A percentile compares a stretch with the other conserved stretches of the same genome.
phyloP scores from a whole-genome alignment of 2,113 vertebrate species.

The Halichoeres trimaculatus region DNA sequence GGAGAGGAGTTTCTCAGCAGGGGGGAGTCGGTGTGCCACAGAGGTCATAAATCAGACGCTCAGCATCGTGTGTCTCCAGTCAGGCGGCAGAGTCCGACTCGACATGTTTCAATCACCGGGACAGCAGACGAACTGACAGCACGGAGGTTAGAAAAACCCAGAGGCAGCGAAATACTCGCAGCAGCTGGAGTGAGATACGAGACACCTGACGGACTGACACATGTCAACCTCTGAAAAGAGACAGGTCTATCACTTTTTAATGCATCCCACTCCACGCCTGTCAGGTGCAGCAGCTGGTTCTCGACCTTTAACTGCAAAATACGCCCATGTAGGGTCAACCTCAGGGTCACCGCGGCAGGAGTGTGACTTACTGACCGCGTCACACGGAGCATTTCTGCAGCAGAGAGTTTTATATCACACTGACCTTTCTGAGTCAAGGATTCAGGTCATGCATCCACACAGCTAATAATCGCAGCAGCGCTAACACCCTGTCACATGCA shows the following conservation, averaged over 20 bases:
- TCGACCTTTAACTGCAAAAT: background rate
- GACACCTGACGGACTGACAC: background rate
- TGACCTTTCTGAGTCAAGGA: too few species aligned
- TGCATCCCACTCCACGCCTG: background rate
- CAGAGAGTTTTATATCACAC: too few species aligned
- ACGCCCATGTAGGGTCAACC: too few species aligned
- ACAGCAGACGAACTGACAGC: constrained; percentile 23
- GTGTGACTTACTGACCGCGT: too few species aligned
- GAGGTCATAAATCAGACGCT: constrained; percentile 55
- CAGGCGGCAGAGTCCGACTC: constrained; percentile 13
- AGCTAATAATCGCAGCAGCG: too few species aligned
- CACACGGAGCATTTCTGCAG: too few species aligned
- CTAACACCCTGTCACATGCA: too few species aligned
- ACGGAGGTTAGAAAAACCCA: background rate
- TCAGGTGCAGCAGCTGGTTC: background rate
- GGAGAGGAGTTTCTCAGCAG: constrained; percentile 25
- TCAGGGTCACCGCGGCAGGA: too few species aligned
- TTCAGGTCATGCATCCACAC: too few species aligned
- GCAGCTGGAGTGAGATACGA: background rate
- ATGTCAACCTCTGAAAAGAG: constrained; percentile 14
- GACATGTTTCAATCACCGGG: constrained; percentile 56
- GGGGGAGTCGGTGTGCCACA: background rate
- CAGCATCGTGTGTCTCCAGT: constrained; percentile 11
- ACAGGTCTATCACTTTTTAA: background rate
- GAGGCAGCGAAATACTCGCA: background rate